phyloP scores from a whole-genome alignment of 2,113 vertebrate genomes.

The Addax nasomaculatus region DNA sequence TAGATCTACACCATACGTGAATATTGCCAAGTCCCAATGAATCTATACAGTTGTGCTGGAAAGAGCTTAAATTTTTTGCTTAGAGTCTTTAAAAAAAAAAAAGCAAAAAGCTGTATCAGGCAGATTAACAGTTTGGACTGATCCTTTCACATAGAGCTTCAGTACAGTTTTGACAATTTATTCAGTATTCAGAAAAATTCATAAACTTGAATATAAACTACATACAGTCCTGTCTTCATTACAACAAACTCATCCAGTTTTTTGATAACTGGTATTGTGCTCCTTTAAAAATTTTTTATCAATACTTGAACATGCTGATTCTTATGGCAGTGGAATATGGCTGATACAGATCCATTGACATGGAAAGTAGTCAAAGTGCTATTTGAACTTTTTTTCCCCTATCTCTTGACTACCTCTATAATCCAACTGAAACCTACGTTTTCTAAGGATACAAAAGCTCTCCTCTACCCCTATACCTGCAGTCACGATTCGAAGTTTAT shows the following conservation, averaged over 20 bases:
- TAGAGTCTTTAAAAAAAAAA: neutral
- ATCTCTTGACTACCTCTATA: conserved; percentile 71
- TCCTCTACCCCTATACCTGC: conserved; percentile 78
- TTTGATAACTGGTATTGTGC: conserved; percentile 4
- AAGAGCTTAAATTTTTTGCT: conserved; percentile 40
- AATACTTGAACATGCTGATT: conserved; percentile 59
- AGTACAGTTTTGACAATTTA: conserved; percentile 56
- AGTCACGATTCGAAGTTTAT: conserved; percentile 77
- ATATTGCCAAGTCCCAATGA: conserved; percentile 3
- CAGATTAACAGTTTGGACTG: neutral
- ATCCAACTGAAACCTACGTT: conserved; percentile 69
- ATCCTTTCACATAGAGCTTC: neutral
- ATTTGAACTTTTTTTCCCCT: conserved; percentile 73
- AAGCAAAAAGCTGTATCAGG: neutral
- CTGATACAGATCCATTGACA: conserved; percentile 75
- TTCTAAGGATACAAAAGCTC: conserved; percentile 78
- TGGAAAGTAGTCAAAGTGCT: conserved; percentile 75
- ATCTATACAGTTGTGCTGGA: neutral
- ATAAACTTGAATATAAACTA: conserved; percentile 45
- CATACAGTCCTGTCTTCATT: conserved; percentile 24
- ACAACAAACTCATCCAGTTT: conserved; percentile 36
- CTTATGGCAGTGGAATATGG: conserved; percentile 50
- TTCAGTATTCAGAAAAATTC: conserved; percentile 49
- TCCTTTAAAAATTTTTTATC: conserved; percentile 53
- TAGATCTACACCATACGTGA: neutral